phyloP scores from a whole-genome alignment of 2,797 vertebrate species.

The Nothura maculosa region DNA sequence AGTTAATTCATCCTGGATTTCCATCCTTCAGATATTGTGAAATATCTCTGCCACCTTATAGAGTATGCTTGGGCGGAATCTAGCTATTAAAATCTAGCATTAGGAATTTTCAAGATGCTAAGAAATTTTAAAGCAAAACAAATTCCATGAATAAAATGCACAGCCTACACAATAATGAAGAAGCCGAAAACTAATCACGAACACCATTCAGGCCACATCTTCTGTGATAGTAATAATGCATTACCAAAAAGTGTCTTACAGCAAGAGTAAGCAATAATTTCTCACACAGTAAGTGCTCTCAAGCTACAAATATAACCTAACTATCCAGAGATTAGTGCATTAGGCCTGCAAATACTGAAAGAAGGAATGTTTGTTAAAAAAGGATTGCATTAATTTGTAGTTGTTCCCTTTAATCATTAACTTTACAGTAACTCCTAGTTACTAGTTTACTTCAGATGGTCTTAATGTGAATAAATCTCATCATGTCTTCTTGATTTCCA shows the following conservation, averaged over 20 bases:
- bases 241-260: slow-evolving; percentile 6
- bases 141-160: slow-evolving; percentile 3
- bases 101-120: slow-evolving; percentile 4
- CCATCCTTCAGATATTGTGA: not conserved
- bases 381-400: not conserved
- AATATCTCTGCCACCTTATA: not conserved
- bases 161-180: not conserved
- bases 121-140: slow-evolving; percentile 19
- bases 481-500: not conserved
- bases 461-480: not conserved
- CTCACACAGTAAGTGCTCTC: not conserved
- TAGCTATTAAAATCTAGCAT: not conserved
- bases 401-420: not conserved
- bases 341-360: not conserved
- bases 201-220: not conserved
- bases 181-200: not conserved
- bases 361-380: not conserved
- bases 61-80: not conserved
- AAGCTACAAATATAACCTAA: not conserved
- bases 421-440: not conserved
- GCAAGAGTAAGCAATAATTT: slow-evolving; percentile 31
- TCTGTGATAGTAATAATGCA: not conserved
- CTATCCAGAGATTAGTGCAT: not conserved
- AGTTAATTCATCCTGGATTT: not conserved
- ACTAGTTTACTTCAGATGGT: not conserved